These are phyloP conservation scores for Reticulitermes speratus DNA, from an alignment of 1,140 invertebrate species.

Conservation along the genomic window DNA sequence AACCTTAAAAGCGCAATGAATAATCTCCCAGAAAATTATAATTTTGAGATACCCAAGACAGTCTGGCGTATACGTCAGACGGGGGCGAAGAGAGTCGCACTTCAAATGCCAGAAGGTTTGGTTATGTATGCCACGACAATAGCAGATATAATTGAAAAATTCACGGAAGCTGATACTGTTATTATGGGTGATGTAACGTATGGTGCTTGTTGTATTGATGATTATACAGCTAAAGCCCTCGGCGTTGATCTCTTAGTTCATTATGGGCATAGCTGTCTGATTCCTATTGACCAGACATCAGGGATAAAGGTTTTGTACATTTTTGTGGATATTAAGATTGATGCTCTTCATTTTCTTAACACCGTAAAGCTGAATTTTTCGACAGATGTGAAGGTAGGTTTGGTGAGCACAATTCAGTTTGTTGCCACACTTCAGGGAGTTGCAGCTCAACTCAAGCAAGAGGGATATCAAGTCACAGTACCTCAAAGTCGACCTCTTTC, in stretches of 20 bases:
- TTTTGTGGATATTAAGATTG: slow-evolving; percentile 94
- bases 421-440: slow-evolving; percentile 85
- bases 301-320: slow-evolving; percentile 93
- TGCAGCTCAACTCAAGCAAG: slow-evolving; percentile 65
- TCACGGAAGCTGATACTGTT: slow-evolving; percentile 89
- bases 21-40: slow-evolving; percentile 90
- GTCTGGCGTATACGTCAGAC: slow-evolving; percentile 90
- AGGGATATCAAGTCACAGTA: slow-evolving; percentile 75
- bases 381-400: slow-evolving; percentile 63
- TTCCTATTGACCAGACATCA: slow-evolving; percentile 89
- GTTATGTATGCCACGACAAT: slow-evolving; percentile 87
- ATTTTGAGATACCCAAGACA: slow-evolving; percentile 98
- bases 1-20: slow-evolving; percentile 70
- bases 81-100: slow-evolving; percentile 82
- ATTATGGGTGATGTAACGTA: slow-evolving; percentile 99
- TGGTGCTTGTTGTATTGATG: slow-evolving; percentile 99
- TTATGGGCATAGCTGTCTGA: slow-evolving; percentile 97
- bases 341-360: slow-evolving; percentile 88
- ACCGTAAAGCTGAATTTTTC: slow-evolving; percentile 84
- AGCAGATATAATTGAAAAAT: slow-evolving; percentile 91
- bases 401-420: slow-evolving; percentile 98
- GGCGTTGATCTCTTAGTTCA: slow-evolving; percentile 93
- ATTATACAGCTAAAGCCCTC: slow-evolving; percentile 88
- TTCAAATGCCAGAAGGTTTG: slow-evolving; percentile 96
- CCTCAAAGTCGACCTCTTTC: slow-evolving; percentile 95